Percentiles rank a stretch among this genome's conserved stretches.
These are phyloP conservation scores for Mesochorus sp. DNA, from an alignment of 2,888 invertebrate genomes.

Conservation along the genomic window DNA sequence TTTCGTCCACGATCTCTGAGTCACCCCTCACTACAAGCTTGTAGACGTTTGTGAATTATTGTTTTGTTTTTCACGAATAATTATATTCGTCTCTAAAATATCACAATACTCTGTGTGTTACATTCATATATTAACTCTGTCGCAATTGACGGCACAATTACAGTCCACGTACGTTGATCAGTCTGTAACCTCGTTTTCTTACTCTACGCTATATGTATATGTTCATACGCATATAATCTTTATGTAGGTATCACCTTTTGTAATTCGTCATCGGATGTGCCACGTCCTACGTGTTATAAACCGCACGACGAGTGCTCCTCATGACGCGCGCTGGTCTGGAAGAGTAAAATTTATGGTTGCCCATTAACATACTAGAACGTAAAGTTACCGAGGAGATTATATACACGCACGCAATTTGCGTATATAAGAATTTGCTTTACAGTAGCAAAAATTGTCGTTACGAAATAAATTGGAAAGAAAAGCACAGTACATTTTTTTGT, in stretches of 20 bases:
- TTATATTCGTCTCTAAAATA: slow-evolving; percentile 46
- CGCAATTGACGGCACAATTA: slow-evolving; percentile 57
- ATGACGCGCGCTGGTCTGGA: slow-evolving; percentile 25
- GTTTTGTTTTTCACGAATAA: slow-evolving; percentile 43
- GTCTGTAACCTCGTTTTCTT: slow-evolving; percentile 58
- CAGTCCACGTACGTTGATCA: slow-evolving; percentile 35
- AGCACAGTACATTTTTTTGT: not conserved
- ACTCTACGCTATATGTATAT: not conserved
- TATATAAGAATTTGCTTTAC: slow-evolving; percentile 43
- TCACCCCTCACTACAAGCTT: slow-evolving; percentile 27
- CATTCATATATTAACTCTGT: slow-evolving; percentile 47
- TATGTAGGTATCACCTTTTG: slow-evolving; percentile 61
- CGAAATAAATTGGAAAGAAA: not conserved
- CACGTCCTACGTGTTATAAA: slow-evolving; percentile 56
- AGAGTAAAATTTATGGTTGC: slow-evolving; percentile 61
- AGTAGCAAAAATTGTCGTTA: slow-evolving; percentile 14
- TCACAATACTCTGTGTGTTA: slow-evolving; percentile 38
- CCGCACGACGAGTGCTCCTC: slow-evolving; percentile 34
- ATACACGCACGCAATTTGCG: slow-evolving; percentile 14
- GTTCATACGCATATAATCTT: slow-evolving; percentile 1
- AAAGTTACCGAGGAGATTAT: slow-evolving; percentile 13
- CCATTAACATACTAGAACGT: slow-evolving; percentile 59
- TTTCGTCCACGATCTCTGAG: slow-evolving; percentile 20
- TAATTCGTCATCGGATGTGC: slow-evolving; percentile 61
- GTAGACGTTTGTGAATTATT: slow-evolving; percentile 27